Percentiles rank a stretch among this genome's conserved stretches.
Conservation (phyloP, 2,888 invertebrate genomes). For the Acleris holmiana region DNA sequence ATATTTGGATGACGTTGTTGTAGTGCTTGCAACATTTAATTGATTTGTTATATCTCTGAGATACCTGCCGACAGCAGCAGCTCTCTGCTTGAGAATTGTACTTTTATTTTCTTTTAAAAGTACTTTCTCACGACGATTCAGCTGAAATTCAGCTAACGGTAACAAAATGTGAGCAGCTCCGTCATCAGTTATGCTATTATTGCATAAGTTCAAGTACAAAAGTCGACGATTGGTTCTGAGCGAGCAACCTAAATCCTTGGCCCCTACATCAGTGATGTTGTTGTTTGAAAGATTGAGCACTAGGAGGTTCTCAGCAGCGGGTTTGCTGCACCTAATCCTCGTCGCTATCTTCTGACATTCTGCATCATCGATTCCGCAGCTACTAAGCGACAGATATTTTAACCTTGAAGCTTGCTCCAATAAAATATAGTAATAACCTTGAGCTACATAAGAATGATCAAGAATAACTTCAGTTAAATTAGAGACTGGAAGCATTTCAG, state of each 20-base stretch:
- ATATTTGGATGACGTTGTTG: no score
- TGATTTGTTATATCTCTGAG: background rate
- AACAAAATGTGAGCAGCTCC: slow-evolving; percentile 54
- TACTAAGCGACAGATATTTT: slow-evolving; percentile 56
- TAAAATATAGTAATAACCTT: slow-evolving; percentile 55
- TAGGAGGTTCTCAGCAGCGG: slow-evolving; percentile 47
- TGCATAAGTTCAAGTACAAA: slow-evolving; percentile 58
- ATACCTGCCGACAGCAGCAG: slow-evolving; percentile 40
- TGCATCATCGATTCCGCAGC: slow-evolving; percentile 55
- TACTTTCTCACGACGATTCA: slow-evolving; percentile 48
- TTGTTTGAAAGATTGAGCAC: slow-evolving; percentile 58
- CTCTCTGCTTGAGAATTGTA: slow-evolving; percentile 45
- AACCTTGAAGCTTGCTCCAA: slow-evolving; percentile 51
- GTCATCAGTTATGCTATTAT: slow-evolving; percentile 55
- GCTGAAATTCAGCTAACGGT: slow-evolving; percentile 51
- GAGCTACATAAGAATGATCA: slow-evolving; percentile 52
- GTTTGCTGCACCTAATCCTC: slow-evolving; percentile 44
- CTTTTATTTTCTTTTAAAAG: slow-evolving; percentile 42
- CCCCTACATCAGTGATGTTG: slow-evolving; percentile 56
- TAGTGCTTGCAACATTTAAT: background rate
- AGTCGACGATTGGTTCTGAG: slow-evolving; percentile 58
- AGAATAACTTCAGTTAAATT: slow-evolving; percentile 61
- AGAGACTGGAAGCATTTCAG: slow-evolving; percentile 55
- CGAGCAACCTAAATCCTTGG: slow-evolving; percentile 48
- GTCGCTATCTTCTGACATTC: slow-evolving; percentile 50